Evolutionary conservation across 2,888 invertebrate species (phyloP).

Genomic region (Amphipoea oculea): DNA sequence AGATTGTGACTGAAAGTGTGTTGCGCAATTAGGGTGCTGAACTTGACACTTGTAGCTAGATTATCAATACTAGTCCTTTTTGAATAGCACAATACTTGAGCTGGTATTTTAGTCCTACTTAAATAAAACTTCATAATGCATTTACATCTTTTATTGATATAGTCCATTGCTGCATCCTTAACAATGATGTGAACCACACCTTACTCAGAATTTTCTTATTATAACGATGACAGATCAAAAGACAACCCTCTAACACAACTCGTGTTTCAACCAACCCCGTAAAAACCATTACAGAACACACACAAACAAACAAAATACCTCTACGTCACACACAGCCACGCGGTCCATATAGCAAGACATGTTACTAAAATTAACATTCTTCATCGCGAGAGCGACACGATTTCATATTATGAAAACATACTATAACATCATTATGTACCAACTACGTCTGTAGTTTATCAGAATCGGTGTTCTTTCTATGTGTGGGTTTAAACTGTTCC

Average conservation of each 20-base stretch:
- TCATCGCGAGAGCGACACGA: slow-evolving; percentile 71
- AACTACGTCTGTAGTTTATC: slow-evolving; percentile 37
- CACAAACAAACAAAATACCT: slow-evolving; percentile 22
- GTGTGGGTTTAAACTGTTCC: slow-evolving; percentile 20
- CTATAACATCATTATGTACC: slow-evolving; percentile 50
- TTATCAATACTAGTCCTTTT: not conserved
- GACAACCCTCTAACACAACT: slow-evolving; percentile 13
- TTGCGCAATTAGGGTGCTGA: not conserved
- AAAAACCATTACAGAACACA: slow-evolving; percentile 1
- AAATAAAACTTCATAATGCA: not conserved
- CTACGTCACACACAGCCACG: slow-evolving; percentile 24
- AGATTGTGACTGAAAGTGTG: not conserved
- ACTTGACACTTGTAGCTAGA: not conserved
- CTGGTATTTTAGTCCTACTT: not conserved
- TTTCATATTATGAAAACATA: slow-evolving; percentile 80
- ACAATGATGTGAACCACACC: not conserved
- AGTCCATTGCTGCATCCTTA: not conserved
- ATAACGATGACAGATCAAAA: not conserved
- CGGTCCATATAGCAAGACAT: slow-evolving; percentile 41
- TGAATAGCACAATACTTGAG: not conserved
- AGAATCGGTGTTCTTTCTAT: slow-evolving; percentile 10
- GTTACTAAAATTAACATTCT: slow-evolving; percentile 75
- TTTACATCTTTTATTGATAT: not conserved
- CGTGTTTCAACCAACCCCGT: slow-evolving; percentile 29
- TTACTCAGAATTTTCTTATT: not conserved